phyloP scores from a whole-genome alignment of 1,140 invertebrate species.

The Brachionus plicatilis region DNA sequence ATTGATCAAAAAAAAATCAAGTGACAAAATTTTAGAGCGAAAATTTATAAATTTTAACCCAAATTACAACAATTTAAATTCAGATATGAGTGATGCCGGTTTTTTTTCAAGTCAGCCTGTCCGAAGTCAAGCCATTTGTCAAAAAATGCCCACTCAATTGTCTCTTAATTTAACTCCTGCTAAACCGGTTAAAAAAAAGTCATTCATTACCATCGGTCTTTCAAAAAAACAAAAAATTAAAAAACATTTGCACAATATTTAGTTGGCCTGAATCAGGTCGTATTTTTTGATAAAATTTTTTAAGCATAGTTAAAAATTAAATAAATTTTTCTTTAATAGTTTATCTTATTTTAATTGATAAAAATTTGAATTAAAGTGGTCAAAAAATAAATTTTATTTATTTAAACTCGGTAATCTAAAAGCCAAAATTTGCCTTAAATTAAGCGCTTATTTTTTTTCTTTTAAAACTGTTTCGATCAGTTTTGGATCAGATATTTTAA shows the following conservation, averaged over 20 bases:
- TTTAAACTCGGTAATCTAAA: constrained; percentile 10
- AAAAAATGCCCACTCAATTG: background rate
- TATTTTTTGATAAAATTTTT: background rate
- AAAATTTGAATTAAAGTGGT: background rate
- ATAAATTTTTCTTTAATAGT: background rate
- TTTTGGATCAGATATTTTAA: constrained; percentile 37
- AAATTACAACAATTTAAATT: background rate
- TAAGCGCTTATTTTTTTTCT: constrained; percentile 17
- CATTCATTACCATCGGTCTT: constrained; percentile 23
- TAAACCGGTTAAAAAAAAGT: background rate
- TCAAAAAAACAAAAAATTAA: constrained; percentile 37
- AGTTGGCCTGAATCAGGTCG: background rate
- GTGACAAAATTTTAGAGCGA: background rate
- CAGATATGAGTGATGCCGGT: background rate
- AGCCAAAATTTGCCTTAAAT: background rate
- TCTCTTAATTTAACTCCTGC: background rate
- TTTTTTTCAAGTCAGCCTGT: background rate
- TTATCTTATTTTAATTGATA: background rate
- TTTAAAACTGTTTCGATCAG: constrained; percentile 26
- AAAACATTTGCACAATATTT: constrained; percentile 38
- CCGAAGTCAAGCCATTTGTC: background rate
- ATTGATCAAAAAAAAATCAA: background rate
- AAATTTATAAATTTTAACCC: constrained; percentile 22
- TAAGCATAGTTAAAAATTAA: too few species aligned
- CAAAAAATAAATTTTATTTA: background rate